These are phyloP conservation scores for Apodemia hepburni DNA, from an alignment of 2,888 invertebrate species.

Conservation along the genomic window DNA sequence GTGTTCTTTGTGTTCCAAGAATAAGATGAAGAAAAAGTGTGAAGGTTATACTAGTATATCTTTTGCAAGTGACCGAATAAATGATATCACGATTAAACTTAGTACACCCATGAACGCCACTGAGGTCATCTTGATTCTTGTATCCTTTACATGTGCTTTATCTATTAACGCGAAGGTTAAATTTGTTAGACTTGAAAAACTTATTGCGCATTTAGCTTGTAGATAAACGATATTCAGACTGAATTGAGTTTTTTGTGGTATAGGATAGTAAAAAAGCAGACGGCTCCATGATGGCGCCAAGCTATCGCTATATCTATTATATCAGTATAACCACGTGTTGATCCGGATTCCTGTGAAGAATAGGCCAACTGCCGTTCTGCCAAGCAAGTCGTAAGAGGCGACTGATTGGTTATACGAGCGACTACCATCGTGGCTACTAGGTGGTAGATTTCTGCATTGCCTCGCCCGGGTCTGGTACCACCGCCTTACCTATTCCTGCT, in stretches of 20 bases:
- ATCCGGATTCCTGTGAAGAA: no score
- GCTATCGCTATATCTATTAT: no score
- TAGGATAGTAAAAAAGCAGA: not conserved
- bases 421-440: no score
- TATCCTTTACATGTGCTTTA: slow-evolving; percentile 15
- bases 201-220: not conserved
- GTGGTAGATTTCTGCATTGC: no score
- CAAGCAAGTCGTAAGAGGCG: no score
- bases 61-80: slow-evolving; percentile 9
- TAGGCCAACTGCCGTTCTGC: no score
- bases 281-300: no score
- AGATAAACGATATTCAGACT: not conserved
- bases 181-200: slow-evolving; percentile 10
- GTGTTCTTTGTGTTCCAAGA: not conserved
- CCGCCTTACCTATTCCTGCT: no score
- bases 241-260: not conserved
- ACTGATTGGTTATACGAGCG: no score
- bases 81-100: slow-evolving; percentile 15
- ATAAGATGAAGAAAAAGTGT: not conserved
- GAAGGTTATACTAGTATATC: not conserved
- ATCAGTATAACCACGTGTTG: no score
- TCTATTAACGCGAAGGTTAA: slow-evolving; percentile 14
- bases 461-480: no score
- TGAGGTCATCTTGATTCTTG: slow-evolving; percentile 15
- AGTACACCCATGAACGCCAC: slow-evolving; percentile 8